Conservation (phyloP, 2,797 vertebrate genomes). For the Brachyrhaphis roseni region DNA sequence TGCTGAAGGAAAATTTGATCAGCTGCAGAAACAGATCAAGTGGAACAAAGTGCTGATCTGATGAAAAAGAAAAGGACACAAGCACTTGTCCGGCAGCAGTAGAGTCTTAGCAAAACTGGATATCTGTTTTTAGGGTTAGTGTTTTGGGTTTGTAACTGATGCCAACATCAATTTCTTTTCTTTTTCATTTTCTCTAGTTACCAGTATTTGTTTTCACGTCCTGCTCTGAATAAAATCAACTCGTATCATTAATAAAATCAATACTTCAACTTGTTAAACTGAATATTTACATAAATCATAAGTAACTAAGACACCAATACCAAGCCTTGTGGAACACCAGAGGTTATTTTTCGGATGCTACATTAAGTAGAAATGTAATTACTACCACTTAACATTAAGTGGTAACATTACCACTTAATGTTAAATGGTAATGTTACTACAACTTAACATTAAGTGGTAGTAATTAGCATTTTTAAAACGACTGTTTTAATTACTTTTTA, state of each 20-base stretch:
- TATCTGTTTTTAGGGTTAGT: neutral
- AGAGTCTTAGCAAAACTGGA: neutral
- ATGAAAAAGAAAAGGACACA: conserved; percentile 28
- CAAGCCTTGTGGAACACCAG: neutral
- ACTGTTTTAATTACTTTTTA: neutral
- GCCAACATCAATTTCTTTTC: neutral
- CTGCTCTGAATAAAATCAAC: neutral
- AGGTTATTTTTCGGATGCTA: neutral
- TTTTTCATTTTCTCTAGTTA: neutral
- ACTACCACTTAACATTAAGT: too few species aligned
- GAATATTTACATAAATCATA: neutral
- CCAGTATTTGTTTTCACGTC: neutral
- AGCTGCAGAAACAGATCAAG: conserved; percentile 19
- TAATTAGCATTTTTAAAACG: neutral
- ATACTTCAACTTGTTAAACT: neutral
- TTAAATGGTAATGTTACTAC: too few species aligned
- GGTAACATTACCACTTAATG: too few species aligned
- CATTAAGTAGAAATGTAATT: too few species aligned
- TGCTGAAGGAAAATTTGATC: conserved; percentile 58
- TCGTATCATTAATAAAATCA: neutral
- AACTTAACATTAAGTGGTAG: too few species aligned
- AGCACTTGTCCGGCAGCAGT: conserved; percentile 5
- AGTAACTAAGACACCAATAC: neutral
- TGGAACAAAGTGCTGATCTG: conserved; percentile 48
- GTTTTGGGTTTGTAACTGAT: neutral